Evolutionary conservation across 2,113 vertebrate species (phyloP), one percentile per base, ranked within the genome.

Genomic region (Rissa tridactyla): DNA sequence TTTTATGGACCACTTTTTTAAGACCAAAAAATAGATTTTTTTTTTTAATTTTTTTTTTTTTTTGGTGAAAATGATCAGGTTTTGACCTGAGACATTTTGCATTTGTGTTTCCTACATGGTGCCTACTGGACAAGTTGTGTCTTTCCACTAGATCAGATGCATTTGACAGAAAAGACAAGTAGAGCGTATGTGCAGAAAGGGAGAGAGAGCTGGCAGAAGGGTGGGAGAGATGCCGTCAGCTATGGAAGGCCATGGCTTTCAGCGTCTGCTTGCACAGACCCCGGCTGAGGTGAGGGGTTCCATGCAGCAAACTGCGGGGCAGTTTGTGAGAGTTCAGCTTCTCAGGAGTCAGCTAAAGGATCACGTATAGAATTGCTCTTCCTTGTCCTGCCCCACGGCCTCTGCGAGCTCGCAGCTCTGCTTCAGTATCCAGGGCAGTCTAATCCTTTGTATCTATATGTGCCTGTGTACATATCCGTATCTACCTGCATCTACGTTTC

Each of bases 351-450:
- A 18, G 44, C 20, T 36, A 7, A 64, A 71, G 25, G 9, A 29
- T n/a, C 0, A 0, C 29, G 1, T 32, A 5, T 5, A 47, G 15
- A 61, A 26, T 42, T 34, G n/a, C 7, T 82, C 15, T 42, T 79
- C 0, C 0, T 11, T 42, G 6, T 65, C 36, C n/a, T 90, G 0
- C 0, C 6, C 11, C 22, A 19, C 25, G 46, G 26, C 30, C 26
- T 60, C 38, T 77, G 61, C 1, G 13, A 61, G 47, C 32, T 71
- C 58, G 11, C 18, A n/a, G 17, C 22, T 68, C 75, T 60, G 36
- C 42, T 51, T 62, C 2, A 5, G 18, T 40, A 21, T 76, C 20
- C 26, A 47, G n/a, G 23, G 5, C 79, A 26, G 36, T 38, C 22
- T 69, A 52, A 30, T 46, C 11, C 55, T 22, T 52, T 62, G 0